Evolutionary conservation across 2,888 invertebrate species (phyloP), one percentile per base, ranked within the genome.

Genomic region (Ophioninae sp.): DNA sequence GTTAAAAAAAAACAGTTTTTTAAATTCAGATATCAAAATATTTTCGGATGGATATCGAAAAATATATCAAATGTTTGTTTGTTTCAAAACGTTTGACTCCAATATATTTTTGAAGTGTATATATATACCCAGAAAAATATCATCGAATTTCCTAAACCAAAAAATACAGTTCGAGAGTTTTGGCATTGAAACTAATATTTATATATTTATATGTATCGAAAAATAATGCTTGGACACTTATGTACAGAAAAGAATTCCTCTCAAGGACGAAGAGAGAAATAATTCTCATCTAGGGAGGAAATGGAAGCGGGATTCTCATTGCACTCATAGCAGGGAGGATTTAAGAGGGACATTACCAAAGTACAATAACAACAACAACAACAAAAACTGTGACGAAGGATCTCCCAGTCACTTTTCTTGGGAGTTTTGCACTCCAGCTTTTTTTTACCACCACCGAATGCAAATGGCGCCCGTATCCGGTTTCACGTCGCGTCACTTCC

Each of bases 391-490:
- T 20, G 50, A 50, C 50, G 50, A 50, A 50, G 50, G 64, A 67
- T 69, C 56, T 23, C 75, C 67, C 73, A 65, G 77, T 70, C 65
- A 70, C 82, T 81, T 81, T 69, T 39, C 76, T 79, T 81, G 67
- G 70, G 73, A 88, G 74, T 89, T 91, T 89, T 89, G 88, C 88
- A 17, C 13, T 50, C 17, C 50, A 6, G 17, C 50, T 87, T 88
- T 68, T 84, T 89, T 90, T 91, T 90, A 89, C 90, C 90, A 88
- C 90, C 89, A 87, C 88, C 89, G 89, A 90, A 92, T 92, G 92
- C 92, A 92, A 93, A 93, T 93, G 89, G 87, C 86, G 87, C 87
- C 87, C 90, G 91, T 91, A 90, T 92, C 91, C 90, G 90, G 86
- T 70, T 79, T 80, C 84, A 81, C 84, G 82, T 85, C 84, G 74